Evolutionary conservation across 2,888 invertebrate species (phyloP).

Genomic region (Platycheirus rosarum): DNA sequence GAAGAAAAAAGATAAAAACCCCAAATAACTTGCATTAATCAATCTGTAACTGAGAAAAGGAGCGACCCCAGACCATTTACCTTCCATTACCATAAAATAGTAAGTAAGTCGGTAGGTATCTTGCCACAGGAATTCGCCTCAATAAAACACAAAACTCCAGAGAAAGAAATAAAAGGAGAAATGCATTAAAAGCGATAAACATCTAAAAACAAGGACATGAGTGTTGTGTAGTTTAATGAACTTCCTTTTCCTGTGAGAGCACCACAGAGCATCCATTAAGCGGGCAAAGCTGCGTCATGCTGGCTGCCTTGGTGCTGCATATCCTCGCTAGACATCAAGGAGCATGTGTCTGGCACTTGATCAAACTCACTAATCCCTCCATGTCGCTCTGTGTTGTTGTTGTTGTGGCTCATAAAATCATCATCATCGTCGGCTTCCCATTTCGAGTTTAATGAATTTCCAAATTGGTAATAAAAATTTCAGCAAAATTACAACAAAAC

Average conservation of each 20-base stretch:
- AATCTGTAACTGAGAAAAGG: conserved; percentile 44
- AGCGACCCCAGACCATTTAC: conserved; percentile 60
- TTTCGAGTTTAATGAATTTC: conserved; percentile 59
- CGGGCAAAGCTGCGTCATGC: conserved; percentile 64
- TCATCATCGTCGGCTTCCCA: conserved; percentile 22
- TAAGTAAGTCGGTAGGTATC: conserved; percentile 2
- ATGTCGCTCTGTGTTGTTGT: background rate
- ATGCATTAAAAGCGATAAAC: conserved; percentile 71
- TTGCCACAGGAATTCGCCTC: conserved; percentile 31
- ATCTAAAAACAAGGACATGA: conserved; percentile 73
- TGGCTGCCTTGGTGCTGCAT: conserved; percentile 32
- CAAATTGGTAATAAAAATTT: conserved; percentile 69
- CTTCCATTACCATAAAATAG: conserved; percentile 74
- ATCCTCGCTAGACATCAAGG: conserved; percentile 72
- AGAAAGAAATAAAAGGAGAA: conserved; percentile 6
- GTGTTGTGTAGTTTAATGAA: conserved; percentile 71
- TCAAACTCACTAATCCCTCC: conserved; percentile 49
- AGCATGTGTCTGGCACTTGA: conserved; percentile 70
- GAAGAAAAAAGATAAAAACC: conserved; percentile 60
- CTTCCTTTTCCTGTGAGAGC: conserved; percentile 59
- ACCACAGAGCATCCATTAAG: conserved; percentile 48
- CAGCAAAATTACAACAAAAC: conserved; percentile 40
- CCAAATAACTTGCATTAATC: conserved; percentile 72
- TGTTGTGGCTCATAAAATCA: conserved; percentile 18
- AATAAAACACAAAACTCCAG: conserved; percentile 28